Evolutionary conservation across 92 coral and sea anemone genomes (phyloP), one percentile per base, ranked within the genome.

Genomic region (Muricea muricata): DNA sequence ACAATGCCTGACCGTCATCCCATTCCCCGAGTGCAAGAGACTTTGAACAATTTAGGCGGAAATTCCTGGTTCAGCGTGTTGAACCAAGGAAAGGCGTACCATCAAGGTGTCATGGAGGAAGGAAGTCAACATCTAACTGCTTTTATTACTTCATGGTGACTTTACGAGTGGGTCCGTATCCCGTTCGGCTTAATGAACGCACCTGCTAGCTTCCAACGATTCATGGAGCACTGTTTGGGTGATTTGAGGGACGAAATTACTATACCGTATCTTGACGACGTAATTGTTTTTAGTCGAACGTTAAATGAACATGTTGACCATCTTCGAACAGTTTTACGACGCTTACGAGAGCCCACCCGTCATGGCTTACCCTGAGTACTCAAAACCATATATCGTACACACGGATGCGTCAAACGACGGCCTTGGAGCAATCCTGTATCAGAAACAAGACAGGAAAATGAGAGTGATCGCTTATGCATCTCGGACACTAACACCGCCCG

Each of bases 251-350:
- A 76, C 26, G 81, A 50, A 31, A 76, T 76, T 30, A 40, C 41
- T 8, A 76, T 76, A 14, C 81, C 81, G 12, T 76, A 76, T 17
- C 33, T 76, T n/a, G 67, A 76, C 46, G 87, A 87, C 26, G 83
- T 87, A 13, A 55, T 88, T 21, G 92, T 88, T 40, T 84, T 84
- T 37, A 88, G 92, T 32, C 61, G 86, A 24, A 84, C 89, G 0
- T 88, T 88, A 72, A 82, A 79, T 0, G 81, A 88, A 40, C 92
- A 91, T 35, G 85, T 79, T 25, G 30, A 21, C 15, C 52, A 91
- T 39, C 47, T 88, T 23, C 42, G 42, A 5, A 84, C 46, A 37
- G 89, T 91, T 0, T 68, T 88, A 10, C 52, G 79, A n/a, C 80
- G 84, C 80, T 88, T 87, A 2, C 50, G 82, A 85, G 65, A 78